Evolutionary conservation across 2,113 vertebrate genomes (phyloP).

Genomic region (Uropsilus gracilis): DNA sequence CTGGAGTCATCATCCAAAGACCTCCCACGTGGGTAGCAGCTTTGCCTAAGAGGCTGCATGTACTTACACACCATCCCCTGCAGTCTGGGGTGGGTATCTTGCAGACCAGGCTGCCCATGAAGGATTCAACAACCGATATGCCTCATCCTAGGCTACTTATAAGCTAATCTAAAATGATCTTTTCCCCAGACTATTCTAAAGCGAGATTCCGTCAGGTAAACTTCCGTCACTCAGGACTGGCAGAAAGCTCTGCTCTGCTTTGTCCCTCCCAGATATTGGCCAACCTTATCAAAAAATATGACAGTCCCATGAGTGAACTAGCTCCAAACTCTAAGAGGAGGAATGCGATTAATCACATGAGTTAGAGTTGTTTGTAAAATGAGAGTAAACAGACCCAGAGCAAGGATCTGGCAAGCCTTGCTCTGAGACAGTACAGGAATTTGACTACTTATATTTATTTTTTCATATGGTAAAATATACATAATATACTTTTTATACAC

Average conservation of each 20-base stretch:
- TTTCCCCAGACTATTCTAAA: background rate
- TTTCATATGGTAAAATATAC: background rate
- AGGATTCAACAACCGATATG: background rate
- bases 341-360: background rate
- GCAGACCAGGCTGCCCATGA: background rate
- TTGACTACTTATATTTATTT: background rate
- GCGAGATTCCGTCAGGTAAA: background rate
- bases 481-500: background rate
- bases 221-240: background rate
- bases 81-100: background rate
- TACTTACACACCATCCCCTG: accelerated
- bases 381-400: background rate
- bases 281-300: background rate
- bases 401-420: background rate
- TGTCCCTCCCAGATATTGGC: background rate
- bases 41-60: background rate
- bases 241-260: background rate
- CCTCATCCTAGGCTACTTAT: background rate
- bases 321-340: background rate
- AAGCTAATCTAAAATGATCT: background rate
- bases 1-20: background rate
- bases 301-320: background rate
- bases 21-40: background rate
- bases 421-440: background rate
- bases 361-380: background rate